These are phyloP conservation scores for Neogobius melanostomus DNA, from an alignment of 2,113 vertebrate genomes.

Conservation along the genomic window DNA sequence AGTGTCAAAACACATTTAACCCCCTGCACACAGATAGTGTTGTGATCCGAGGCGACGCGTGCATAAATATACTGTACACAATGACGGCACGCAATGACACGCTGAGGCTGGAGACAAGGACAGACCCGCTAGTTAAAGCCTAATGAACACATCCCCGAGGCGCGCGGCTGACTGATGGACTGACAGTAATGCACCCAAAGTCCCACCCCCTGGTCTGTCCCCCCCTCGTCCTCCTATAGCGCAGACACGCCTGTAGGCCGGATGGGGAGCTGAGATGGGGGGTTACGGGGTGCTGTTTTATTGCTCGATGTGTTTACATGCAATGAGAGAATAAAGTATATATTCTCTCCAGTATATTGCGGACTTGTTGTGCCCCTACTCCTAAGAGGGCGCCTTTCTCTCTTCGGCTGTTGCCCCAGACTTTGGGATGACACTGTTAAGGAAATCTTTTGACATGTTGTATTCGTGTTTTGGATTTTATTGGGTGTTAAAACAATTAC, in stretches of 20 bases:
- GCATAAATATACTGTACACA: constrained; percentile 62
- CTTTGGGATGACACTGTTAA: no score
- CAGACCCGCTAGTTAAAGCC: constrained; percentile 78
- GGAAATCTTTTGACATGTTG: no score
- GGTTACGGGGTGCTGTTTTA: constrained; percentile 45
- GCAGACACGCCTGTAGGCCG: constrained; percentile 68
- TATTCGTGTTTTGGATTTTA: no score
- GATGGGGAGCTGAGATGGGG: constrained; percentile 40
- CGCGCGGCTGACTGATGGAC: constrained; percentile 76
- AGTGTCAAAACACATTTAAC: constrained; percentile 14
- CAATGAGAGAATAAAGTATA: constrained; percentile 19
- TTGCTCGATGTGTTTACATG: constrained; percentile 40
- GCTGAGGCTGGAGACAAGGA: constrained; percentile 67
- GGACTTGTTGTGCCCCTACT: neutral
- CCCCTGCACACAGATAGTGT: constrained; percentile 14
- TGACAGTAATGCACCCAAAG: constrained; percentile 70
- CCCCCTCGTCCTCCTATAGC: constrained; percentile 35
- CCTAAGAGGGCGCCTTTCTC: no score
- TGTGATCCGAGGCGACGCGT: constrained; percentile 59
- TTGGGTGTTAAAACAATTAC: no score
- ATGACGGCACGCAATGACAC: constrained; percentile 67
- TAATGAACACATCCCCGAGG: constrained; percentile 78
- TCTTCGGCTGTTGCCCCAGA: no score
- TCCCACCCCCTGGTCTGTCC: constrained; percentile 56
- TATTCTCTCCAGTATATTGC: no score